phyloP scores from a whole-genome alignment of 2,888 invertebrate species.

The Eumerus sabulonum region DNA sequence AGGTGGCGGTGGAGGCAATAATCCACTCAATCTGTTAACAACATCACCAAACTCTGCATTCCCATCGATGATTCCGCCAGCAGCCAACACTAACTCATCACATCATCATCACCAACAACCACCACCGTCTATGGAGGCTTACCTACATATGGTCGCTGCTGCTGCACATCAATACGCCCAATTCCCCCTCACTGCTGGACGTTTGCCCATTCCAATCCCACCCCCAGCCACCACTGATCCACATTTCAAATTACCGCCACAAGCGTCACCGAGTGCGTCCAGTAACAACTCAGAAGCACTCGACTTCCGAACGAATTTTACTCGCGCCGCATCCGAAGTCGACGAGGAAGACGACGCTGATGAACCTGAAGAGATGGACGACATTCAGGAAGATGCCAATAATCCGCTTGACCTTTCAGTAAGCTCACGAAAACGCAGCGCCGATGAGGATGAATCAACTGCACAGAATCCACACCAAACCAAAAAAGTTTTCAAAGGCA shows the following conservation, averaged over 20 bases:
- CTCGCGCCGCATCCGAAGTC: slow-evolving; percentile 80
- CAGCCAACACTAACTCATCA: slow-evolving; percentile 63
- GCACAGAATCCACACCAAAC: slow-evolving; percentile 75
- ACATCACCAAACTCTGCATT: slow-evolving; percentile 73
- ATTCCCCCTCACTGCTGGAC: slow-evolving; percentile 82
- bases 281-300: slow-evolving; percentile 84
- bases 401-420: slow-evolving; percentile 90
- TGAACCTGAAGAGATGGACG: slow-evolving; percentile 82
- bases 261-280: slow-evolving; percentile 79
- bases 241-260: slow-evolving; percentile 77
- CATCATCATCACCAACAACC: slow-evolving; percentile 79
- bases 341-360: slow-evolving; percentile 81
- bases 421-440: slow-evolving; percentile 86
- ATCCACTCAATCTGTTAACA: slow-evolving; percentile 56
- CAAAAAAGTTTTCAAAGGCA: slow-evolving; percentile 78
- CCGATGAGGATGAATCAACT: slow-evolving; percentile 82
- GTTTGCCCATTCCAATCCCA: slow-evolving; percentile 82
- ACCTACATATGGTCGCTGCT: slow-evolving; percentile 85
- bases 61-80: slow-evolving; percentile 72
- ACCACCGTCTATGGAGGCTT: slow-evolving; percentile 91
- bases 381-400: slow-evolving; percentile 78
- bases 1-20: slow-evolving; percentile 64
- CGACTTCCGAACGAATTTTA: slow-evolving; percentile 90
- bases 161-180: slow-evolving; percentile 86
- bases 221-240: slow-evolving; percentile 82